A percentile compares a stretch with the other conserved stretches of the same genome.
phyloP scores from a whole-genome alignment of 2,797 vertebrate species.

The Capromys pilorides region DNA sequence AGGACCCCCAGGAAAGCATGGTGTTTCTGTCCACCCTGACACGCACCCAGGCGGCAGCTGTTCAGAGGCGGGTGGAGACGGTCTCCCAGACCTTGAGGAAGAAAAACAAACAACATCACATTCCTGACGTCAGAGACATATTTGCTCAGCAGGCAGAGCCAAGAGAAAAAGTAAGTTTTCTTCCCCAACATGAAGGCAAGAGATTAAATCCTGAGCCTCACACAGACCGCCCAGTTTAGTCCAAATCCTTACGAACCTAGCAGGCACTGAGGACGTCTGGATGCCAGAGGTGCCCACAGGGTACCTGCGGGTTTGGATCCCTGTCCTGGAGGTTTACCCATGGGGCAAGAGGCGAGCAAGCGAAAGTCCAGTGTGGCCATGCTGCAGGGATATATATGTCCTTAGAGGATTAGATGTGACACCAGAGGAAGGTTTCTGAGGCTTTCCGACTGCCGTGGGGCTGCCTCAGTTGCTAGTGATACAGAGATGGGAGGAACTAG shows the following conservation, averaged over 20 bases:
- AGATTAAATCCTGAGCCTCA: neutral
- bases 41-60: conserved; percentile 93
- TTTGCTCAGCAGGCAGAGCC: conserved; percentile 90
- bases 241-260: neutral
- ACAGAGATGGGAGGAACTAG: neutral
- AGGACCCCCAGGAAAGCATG: conserved; percentile 91
- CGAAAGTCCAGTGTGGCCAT: neutral
- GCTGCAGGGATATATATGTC: neutral
- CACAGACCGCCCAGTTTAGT: neutral
- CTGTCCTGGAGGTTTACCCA: neutral
- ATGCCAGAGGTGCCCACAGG: neutral
- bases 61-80: conserved; percentile 92
- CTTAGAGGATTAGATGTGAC: neutral
- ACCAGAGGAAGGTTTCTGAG: neutral
- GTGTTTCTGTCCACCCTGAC: conserved; percentile 94
- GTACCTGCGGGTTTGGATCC: neutral
- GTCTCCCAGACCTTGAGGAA: conserved; percentile 94
- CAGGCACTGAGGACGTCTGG: neutral
- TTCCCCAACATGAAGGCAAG: neutral
- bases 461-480: neutral
- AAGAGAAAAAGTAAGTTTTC: conserved; percentile 86
- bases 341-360: neutral
- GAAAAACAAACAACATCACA: conserved; percentile 92
- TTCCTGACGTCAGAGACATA: conserved; percentile 97
- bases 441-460: neutral